A percentile compares a stretch with the other conserved stretches of the same genome.
Conservation (phyloP, 92 coral and sea anemone species). For the Epizoanthus illoricatus region DNA sequence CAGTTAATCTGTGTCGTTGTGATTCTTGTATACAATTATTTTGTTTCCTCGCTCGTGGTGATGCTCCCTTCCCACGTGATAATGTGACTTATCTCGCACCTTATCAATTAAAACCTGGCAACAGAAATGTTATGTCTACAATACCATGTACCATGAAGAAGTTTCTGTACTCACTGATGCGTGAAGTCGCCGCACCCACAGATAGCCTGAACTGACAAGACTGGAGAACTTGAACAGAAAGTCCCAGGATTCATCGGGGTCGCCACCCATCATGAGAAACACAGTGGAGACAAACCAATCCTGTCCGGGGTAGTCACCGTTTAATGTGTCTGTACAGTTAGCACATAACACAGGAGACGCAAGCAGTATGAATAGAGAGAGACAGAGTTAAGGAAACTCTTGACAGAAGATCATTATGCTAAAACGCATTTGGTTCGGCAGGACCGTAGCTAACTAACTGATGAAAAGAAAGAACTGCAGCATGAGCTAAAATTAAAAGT, state of each 20-base stretch:
- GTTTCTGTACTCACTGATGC: slow-evolving; percentile 76
- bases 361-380: neutral
- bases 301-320: slow-evolving; percentile 91
- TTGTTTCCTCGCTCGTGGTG: too few relatives aligned
- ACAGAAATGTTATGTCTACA: neutral
- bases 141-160: neutral
- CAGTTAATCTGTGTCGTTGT: too few relatives aligned
- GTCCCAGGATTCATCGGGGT: slow-evolving; percentile 86
- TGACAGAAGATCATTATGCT: too few relatives aligned
- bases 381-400: slow-evolving; percentile 14
- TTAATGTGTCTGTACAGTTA: slow-evolving; percentile 60
- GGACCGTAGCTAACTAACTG: too few relatives aligned
- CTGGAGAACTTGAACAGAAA: slow-evolving; percentile 93
- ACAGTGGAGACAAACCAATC: slow-evolving; percentile 99
- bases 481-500: too few relatives aligned
- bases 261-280: slow-evolving; percentile 95
- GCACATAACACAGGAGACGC: neutral
- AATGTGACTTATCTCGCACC: neutral
- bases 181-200: slow-evolving; percentile 95
- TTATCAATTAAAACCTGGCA: neutral
- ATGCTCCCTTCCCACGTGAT: neutral
- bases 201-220: slow-evolving; percentile 95
- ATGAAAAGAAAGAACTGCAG: too few relatives aligned
- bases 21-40: too few relatives aligned
- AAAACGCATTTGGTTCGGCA: too few relatives aligned